Evolutionary conservation across 2,888 invertebrate genomes (phyloP).

Genomic region (Plagodis dolabraria): DNA sequence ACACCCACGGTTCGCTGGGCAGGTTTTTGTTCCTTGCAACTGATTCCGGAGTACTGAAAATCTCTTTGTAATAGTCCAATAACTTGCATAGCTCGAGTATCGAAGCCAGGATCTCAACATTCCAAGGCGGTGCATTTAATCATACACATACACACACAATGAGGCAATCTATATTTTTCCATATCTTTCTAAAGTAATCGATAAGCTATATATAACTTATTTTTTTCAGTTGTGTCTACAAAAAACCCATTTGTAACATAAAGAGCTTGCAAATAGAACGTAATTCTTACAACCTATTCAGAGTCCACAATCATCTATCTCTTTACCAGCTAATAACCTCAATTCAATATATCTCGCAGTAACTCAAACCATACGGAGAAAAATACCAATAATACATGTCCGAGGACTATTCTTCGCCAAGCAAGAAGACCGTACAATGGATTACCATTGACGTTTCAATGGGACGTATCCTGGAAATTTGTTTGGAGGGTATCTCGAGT

Average conservation of each 20-base stretch:
- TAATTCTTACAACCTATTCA: slow-evolving; percentile 18
- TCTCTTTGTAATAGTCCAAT: too few species aligned
- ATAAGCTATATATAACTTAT: too few species aligned
- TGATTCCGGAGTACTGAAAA: too few species aligned
- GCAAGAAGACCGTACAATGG: slow-evolving; percentile 68
- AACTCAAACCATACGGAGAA: slow-evolving; percentile 38
- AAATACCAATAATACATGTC: slow-evolving; percentile 58
- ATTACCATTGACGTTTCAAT: slow-evolving; percentile 74
- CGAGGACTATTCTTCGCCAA: slow-evolving; percentile 41
- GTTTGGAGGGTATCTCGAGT: slow-evolving; percentile 60
- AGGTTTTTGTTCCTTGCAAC: too few species aligned
- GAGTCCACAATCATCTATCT: slow-evolving; percentile 20
- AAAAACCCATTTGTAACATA: neutral
- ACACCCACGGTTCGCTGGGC: too few species aligned
- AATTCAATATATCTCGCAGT: slow-evolving; percentile 27
- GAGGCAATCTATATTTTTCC: too few species aligned
- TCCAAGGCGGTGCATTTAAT: too few species aligned
- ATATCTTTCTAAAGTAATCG: too few species aligned
- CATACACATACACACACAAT: too few species aligned
- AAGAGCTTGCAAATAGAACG: slow-evolving; percentile 6
- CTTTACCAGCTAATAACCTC: slow-evolving; percentile 21
- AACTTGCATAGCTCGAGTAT: too few species aligned
- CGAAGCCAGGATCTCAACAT: too few species aligned
- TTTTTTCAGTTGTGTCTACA: too few species aligned
- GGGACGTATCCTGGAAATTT: slow-evolving; percentile 76